phyloP scores from a whole-genome alignment of 2,888 invertebrate genomes.

The Lysandra coridon region DNA sequence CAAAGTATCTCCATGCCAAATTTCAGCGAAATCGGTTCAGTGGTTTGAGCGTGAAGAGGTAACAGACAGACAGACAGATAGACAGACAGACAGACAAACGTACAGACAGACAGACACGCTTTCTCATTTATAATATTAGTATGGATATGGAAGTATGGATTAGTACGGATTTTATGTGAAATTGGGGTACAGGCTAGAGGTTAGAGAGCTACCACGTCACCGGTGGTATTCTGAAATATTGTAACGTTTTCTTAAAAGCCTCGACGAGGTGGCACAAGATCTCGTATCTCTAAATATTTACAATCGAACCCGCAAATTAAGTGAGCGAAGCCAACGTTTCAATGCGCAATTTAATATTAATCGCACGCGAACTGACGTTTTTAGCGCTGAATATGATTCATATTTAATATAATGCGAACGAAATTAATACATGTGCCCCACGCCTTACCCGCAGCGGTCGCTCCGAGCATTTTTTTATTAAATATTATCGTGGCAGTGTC shows the following conservation, averaged over 20 bases:
- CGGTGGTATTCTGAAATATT: background rate
- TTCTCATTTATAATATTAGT: too few relatives aligned
- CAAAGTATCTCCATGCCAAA: too few relatives aligned
- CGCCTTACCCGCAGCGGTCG: constrained; percentile 18
- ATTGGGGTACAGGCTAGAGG: too few relatives aligned
- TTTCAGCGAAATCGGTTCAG: too few relatives aligned
- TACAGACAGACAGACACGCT: too few relatives aligned
- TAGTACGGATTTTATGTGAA: too few relatives aligned
- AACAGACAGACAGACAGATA: too few relatives aligned
- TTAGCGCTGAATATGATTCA: constrained; percentile 9
- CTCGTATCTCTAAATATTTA: background rate
- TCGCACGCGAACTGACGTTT: background rate
- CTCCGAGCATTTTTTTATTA: constrained; percentile 39
- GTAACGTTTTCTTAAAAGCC: background rate
- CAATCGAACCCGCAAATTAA: constrained; percentile 15
- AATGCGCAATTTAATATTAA: constrained; percentile 16
- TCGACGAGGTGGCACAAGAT: background rate
- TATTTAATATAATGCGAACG: constrained; percentile 4
- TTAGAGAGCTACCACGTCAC: too few relatives aligned
- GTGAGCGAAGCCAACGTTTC: constrained; percentile 16
- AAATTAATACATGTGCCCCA: constrained; percentile 22
- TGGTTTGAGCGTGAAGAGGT: too few relatives aligned
- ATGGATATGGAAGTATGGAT: too few relatives aligned
- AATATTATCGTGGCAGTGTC: constrained; percentile 41
- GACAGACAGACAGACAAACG: too few relatives aligned